Conservation (phyloP, 2,797 vertebrate species). For the Octomys mimax region DNA sequence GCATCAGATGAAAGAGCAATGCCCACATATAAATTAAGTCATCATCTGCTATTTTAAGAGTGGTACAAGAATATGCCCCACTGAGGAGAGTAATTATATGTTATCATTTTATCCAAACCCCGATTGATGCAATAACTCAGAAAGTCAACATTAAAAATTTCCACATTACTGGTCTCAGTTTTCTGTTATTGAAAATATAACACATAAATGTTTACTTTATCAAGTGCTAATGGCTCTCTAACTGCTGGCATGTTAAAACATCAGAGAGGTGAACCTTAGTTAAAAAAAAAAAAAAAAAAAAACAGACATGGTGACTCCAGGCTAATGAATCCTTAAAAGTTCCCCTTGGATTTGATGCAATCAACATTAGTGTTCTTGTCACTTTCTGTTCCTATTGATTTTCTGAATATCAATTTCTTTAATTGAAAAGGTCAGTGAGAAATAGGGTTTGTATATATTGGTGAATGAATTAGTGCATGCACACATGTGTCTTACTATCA, state of each 20-base stretch:
- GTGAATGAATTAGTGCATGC: not conserved
- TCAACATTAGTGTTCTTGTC: constrained; percentile 69
- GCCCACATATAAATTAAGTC: not conserved
- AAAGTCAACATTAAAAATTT: not conserved
- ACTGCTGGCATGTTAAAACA: constrained; percentile 41
- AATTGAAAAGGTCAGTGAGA: constrained; percentile 54
- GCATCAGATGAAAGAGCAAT: not conserved
- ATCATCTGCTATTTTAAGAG: not conserved
- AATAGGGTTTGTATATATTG: not conserved
- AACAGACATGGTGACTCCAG: constrained; percentile 54
- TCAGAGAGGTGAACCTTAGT: constrained; percentile 42
- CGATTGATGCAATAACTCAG: constrained; percentile 15
- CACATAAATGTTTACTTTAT: not conserved
- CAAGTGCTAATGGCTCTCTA: not conserved
- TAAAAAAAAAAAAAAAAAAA: not conserved
- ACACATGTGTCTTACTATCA: not conserved
- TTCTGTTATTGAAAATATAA: not conserved
- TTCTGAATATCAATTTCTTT: constrained; percentile 72
- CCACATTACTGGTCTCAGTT: not conserved
- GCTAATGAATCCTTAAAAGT: constrained; percentile 71
- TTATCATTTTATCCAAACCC: not conserved
- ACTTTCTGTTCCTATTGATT: constrained; percentile 70
- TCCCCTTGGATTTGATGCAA: constrained; percentile 58
- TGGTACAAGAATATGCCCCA: not conserved
- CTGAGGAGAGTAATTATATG: not conserved